These are phyloP conservation scores for Drosophila setosimentum DNA, from an alignment of 2,888 invertebrate genomes.

Conservation along the genomic window DNA sequence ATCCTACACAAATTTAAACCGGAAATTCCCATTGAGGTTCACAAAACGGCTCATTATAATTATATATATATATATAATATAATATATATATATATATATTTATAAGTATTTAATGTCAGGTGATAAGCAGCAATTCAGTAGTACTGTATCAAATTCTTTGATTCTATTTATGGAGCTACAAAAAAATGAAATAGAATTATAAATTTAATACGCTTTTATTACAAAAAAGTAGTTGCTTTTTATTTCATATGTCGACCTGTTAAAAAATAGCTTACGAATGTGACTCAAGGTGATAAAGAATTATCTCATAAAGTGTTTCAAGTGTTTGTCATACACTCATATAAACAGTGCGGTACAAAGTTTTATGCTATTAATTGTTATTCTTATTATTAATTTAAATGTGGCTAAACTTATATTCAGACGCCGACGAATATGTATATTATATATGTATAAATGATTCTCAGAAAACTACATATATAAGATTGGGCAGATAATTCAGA, in stretches of 20 bases:
- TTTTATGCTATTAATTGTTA: not conserved
- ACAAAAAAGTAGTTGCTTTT: not conserved
- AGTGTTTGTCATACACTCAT: not conserved
- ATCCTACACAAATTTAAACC: constrained; percentile 8
- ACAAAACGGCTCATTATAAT: constrained; percentile 16
- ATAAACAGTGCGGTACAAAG: not conserved
- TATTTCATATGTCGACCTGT: not conserved
- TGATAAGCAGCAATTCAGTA: constrained; percentile 18
- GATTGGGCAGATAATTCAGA: not conserved
- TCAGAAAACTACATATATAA: not conserved
- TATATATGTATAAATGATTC: not conserved
- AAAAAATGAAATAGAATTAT: not conserved
- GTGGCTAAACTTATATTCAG: not conserved
- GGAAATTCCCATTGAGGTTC: constrained; percentile 8
- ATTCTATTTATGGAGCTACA: not conserved
- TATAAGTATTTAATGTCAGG: constrained; percentile 14
- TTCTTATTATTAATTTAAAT: not conserved
- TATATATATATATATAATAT: not conserved
- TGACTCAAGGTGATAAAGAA: not conserved
- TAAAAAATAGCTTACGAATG: not conserved
- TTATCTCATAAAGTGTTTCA: not conserved
- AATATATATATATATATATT: not conserved
- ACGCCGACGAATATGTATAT: not conserved
- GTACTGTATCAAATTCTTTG: not conserved
- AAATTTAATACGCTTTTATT: not conserved